A percentile compares a stretch with the other conserved stretches of the same genome.
These are phyloP conservation scores for Platygyra sinensis DNA, from an alignment of 64 coral and sea anemone genomes.

Conservation along the genomic window DNA sequence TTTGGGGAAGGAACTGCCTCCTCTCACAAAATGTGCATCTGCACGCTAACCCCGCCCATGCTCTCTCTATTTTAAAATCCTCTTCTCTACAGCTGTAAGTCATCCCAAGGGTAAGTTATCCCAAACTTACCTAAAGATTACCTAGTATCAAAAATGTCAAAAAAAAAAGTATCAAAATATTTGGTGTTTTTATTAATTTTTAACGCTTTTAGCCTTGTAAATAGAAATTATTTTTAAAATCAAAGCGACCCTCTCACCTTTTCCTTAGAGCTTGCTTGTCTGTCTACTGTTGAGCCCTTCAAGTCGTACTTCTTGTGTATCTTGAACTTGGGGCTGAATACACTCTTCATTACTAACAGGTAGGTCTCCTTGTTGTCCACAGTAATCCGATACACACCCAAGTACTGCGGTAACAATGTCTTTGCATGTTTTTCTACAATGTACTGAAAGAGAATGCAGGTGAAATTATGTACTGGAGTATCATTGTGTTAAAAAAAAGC, in stretches of 20 bases:
- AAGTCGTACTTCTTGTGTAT: conserved; percentile 99
- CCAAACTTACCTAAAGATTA: background rate
- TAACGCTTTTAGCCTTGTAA: background rate
- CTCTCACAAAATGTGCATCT: too few relatives aligned
- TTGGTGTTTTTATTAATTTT: too few relatives aligned
- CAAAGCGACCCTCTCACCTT: conserved; percentile 46
- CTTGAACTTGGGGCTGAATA: conserved; percentile 78
- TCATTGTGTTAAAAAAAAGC: background rate
- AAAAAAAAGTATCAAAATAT: too few relatives aligned
- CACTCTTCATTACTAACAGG: conserved; percentile 95
- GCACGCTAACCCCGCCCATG: too few relatives aligned
- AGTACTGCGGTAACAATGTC: conserved; percentile 91
- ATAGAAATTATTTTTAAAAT: background rate
- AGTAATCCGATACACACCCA: conserved; percentile 92
- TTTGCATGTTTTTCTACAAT: conserved; percentile 90
- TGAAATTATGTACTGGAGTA: background rate
- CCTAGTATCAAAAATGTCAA: too few relatives aligned
- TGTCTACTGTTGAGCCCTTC: conserved; percentile 98
- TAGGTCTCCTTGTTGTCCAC: conserved; percentile 97
- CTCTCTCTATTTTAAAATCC: too few relatives aligned
- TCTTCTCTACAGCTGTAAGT: too few relatives aligned
- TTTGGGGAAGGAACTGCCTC: too few relatives aligned
- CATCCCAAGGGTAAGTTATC: background rate
- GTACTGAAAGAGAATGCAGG: conserved; percentile 48
- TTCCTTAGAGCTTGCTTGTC: conserved; percentile 95